Evolutionary conservation across 2,113 vertebrate species (phyloP), one percentile per base, ranked within the genome.

Genomic region (Tachycineta bicolor): DNA sequence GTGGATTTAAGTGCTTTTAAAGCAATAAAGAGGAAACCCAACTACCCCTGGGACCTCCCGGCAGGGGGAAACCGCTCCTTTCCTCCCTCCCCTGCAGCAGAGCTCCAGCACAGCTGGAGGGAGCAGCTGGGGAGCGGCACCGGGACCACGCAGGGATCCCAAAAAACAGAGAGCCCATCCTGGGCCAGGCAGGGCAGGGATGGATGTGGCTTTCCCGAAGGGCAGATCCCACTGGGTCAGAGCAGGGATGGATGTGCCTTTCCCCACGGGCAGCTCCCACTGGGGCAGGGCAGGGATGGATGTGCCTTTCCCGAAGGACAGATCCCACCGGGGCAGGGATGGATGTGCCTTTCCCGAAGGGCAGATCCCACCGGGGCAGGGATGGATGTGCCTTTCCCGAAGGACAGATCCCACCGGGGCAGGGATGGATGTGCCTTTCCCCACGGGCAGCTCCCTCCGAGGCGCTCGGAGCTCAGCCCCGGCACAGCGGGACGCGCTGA

Each of bases 131-230:
- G 14, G 41, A 58, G 39, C 0, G 0, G 43, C 1, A 1, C 37
- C 4, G 2, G 33, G 33, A 23, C 39, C 44, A 2, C 0, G 0
- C 0, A 1, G 65, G 33, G 31, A 12, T 67, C 74, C 60, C 4
- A 1, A 0, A 1, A 1, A 0, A 29, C 25, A 21, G 49, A 17
- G 37, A 62, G 6, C 31, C 16, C 71, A n/a, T 41, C 39, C 33
- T 0, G 0, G 28, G n/a, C 41, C 29, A 5, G 59, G 50, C 71
- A 43, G 55, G 52, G 41, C 18, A 73, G 39, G 3, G 1, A 16
- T 4, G 31, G 77, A 50, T 1, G 53, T 8, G 53, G 18, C 50
- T 62, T 50, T 81, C n/a, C 46, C 18, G 17, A 46, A 19, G 18
- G 44, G 44, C 44, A 46, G 44, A 5, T 18, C 44, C 17, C 17